Evolutionary conservation across 2,888 invertebrate species (phyloP).

Genomic region (Malthinus flaveolus): DNA sequence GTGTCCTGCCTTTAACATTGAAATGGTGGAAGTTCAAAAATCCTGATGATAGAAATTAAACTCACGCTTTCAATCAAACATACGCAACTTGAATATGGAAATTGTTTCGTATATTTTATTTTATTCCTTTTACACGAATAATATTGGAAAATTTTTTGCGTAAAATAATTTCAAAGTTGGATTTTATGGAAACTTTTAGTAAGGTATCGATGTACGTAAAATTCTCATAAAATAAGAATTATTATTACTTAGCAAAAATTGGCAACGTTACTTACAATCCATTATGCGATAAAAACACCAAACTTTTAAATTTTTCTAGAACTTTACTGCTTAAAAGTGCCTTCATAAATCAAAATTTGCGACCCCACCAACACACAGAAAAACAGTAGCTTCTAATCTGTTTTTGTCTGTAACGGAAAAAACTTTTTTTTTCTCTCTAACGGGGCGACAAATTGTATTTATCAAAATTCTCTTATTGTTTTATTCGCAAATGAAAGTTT

Average conservation of each 20-base stretch:
- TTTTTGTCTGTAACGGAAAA: background rate
- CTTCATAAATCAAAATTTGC: constrained; percentile 4
- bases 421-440: background rate
- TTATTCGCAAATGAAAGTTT: background rate
- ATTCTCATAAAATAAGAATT: constrained; percentile 7
- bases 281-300: constrained; percentile 5
- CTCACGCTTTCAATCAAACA: constrained; percentile 32
- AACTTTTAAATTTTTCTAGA: constrained; percentile 7
- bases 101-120: constrained; percentile 3
- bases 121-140: background rate
- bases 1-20: constrained; percentile 28
- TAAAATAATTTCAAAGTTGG: no score
- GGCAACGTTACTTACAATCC: constrained; percentile 4
- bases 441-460: background rate
- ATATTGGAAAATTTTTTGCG: no score
- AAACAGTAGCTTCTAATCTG: background rate
- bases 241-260: constrained; percentile 6
- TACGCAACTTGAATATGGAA: constrained; percentile 26
- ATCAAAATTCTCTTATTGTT: background rate
- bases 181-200: constrained; percentile 1
- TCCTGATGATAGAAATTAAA: constrained; percentile 33
- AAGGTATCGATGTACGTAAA: background rate
- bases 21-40: constrained; percentile 23
- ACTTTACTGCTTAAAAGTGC: constrained; percentile 4
- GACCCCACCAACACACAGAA: background rate